These are phyloP conservation scores for Protosalanx chinensis DNA, from an alignment of 2,797 vertebrate species.

Conservation along the genomic window DNA sequence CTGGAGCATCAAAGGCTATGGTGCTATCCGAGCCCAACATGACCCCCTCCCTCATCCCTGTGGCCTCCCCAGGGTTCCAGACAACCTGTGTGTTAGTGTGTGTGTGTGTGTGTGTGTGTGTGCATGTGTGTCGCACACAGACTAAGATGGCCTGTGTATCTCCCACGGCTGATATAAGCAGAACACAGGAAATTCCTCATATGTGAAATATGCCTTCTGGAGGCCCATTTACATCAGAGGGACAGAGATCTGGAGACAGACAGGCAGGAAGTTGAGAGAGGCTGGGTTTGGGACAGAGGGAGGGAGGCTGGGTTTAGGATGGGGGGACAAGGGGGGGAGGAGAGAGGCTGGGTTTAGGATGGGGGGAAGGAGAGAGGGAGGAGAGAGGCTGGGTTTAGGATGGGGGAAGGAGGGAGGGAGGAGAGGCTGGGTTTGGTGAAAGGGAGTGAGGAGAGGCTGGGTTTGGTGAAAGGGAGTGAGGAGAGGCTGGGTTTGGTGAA, in stretches of 20 bases:
- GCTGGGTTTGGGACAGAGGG: slow-evolving; percentile 1
- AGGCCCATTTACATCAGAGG: slow-evolving; percentile 37
- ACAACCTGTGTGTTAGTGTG: neutral
- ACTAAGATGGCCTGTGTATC: slow-evolving; percentile 31
- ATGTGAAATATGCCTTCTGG: slow-evolving; percentile 52
- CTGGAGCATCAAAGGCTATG: too few relatives aligned
- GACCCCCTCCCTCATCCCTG: neutral
- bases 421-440: too few relatives aligned
- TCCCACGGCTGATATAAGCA: slow-evolving; percentile 44
- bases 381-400: slow-evolving; percentile 32
- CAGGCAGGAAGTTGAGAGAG: neutral
- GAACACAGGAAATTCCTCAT: slow-evolving; percentile 64
- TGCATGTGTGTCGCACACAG: too few relatives aligned
- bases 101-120: too few relatives aligned
- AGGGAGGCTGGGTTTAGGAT: neutral
- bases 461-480: too few relatives aligned
- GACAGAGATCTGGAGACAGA: slow-evolving; percentile 22
- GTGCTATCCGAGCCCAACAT: neutral
- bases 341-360: neutral
- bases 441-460: too few relatives aligned
- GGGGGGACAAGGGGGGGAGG: neutral
- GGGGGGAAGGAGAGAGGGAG: neutral
- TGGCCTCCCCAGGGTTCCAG: neutral
- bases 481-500: too few relatives aligned
- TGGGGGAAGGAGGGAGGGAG: neutral